These are phyloP conservation scores for Rapana venosa DNA, from an alignment of 2,888 invertebrate species.

Conservation along the genomic window DNA sequence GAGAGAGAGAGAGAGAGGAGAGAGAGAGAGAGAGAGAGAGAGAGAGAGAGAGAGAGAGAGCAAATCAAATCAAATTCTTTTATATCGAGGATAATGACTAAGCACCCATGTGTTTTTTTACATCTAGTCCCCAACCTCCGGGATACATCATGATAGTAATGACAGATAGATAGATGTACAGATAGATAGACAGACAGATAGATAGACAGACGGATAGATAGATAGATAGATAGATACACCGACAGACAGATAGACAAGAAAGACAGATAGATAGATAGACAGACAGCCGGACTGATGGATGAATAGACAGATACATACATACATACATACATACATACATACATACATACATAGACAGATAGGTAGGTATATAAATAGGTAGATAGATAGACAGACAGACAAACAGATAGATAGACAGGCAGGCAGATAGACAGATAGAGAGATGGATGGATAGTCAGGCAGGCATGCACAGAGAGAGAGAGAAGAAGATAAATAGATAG, in stretches of 20 bases:
- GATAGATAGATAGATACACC: not conserved
- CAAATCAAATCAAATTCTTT: too few relatives aligned
- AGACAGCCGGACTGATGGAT: not conserved
- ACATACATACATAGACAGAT: conserved; percentile 8
- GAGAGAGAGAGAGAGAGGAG: not conserved
- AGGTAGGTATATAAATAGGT: not conserved
- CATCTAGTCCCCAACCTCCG: too few relatives aligned
- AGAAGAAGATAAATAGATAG: too few relatives aligned
- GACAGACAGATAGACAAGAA: not conserved
- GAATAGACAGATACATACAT: not conserved
- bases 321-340: conserved; percentile 14
- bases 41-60: not conserved
- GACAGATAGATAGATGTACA: not conserved
- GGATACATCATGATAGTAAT: too few relatives aligned
- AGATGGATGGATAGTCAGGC: too few relatives aligned
- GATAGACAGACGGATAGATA: not conserved
- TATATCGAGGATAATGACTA: too few relatives aligned
- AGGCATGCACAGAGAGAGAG: too few relatives aligned
- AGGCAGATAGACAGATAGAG: too few relatives aligned
- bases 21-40: not conserved
- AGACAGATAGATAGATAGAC: not conserved
- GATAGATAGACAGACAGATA: not conserved
- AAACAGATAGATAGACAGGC: too few relatives aligned
- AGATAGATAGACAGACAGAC: not conserved
- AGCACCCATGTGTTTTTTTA: too few relatives aligned